Percentiles rank a stretch among this genome's conserved stretches.
Evolutionary conservation across 2,797 vertebrate genomes (phyloP).

Genomic region (Eupleurogrammus muticus): DNA sequence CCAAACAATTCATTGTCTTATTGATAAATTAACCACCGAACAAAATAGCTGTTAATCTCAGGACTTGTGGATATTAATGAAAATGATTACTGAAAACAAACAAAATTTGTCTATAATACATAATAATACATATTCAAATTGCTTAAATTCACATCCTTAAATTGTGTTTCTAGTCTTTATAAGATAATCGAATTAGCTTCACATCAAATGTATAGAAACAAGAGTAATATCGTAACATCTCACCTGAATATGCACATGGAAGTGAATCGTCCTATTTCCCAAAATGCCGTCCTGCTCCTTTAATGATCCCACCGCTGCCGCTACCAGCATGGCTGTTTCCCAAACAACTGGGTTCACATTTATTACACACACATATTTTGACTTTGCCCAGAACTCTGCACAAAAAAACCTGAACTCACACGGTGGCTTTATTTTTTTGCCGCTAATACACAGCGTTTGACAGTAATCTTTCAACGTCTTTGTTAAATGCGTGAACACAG

Average conservation of each 20-base stretch:
- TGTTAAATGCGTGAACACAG: conserved; percentile 80
- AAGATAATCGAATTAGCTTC: too few species aligned
- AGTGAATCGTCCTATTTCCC: neutral
- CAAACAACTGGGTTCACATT: conserved; percentile 38
- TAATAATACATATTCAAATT: too few species aligned
- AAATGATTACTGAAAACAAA: too few species aligned
- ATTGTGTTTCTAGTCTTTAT: too few species aligned
- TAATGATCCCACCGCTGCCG: conserved; percentile 4
- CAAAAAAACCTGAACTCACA: conserved; percentile 61
- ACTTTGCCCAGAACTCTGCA: conserved; percentile 58
- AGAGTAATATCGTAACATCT: neutral
- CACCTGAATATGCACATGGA: neutral
- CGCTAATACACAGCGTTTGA: conserved; percentile 65
- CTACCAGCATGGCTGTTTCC: conserved; percentile 48
- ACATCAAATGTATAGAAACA: too few species aligned
- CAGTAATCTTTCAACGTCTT: conserved; percentile 77
- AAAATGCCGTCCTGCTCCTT: conserved; percentile 7
- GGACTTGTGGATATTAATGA: too few species aligned
- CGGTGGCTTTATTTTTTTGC: conserved; percentile 63
- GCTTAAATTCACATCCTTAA: too few species aligned
- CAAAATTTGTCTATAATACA: too few species aligned
- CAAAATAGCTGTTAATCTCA: too few species aligned
- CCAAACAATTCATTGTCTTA: too few species aligned
- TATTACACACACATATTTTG: conserved; percentile 54
- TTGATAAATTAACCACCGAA: too few species aligned